Conservation (phyloP, 1,140 invertebrate species). For the Lasioglossum baleicum region DNA sequence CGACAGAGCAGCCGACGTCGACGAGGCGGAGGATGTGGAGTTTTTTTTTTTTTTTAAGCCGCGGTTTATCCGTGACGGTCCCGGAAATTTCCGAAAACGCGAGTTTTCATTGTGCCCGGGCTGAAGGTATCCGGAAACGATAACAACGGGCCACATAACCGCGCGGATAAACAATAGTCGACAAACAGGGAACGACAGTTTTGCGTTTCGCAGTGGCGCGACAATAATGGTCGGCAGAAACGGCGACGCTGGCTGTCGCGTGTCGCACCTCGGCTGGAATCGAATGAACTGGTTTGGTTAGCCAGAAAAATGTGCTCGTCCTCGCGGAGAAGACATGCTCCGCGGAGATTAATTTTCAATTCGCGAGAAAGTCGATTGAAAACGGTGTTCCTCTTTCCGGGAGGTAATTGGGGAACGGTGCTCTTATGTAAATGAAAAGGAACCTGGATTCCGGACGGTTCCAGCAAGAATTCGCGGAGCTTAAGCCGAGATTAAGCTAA, state of each 20-base stretch:
- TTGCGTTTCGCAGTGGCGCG: slow-evolving; percentile 14
- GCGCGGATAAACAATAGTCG: slow-evolving; percentile 46
- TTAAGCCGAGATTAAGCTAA: slow-evolving; percentile 15
- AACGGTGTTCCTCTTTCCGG: too few relatives aligned
- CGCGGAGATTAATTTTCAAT: too few relatives aligned
- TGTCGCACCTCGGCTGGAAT: too few relatives aligned
- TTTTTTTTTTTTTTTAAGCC: neutral
- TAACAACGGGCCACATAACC: slow-evolving; percentile 43
- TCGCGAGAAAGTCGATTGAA: too few relatives aligned
- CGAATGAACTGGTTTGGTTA: too few relatives aligned
- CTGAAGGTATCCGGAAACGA: slow-evolving; percentile 42
- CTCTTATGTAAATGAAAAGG: neutral
- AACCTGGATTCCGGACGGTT: neutral
- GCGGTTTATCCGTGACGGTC: slow-evolving; percentile 13
- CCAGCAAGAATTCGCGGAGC: slow-evolving; percentile 1
- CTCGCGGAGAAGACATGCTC: too few relatives aligned
- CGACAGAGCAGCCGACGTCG: slow-evolving; percentile 7
- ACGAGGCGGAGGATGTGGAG: neutral
- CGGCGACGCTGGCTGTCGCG: neutral
- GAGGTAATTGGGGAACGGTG: neutral
- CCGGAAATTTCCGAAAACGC: slow-evolving; percentile 42
- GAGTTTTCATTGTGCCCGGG: slow-evolving; percentile 41
- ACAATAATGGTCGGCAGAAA: slow-evolving; percentile 36
- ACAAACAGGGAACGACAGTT: slow-evolving; percentile 30
- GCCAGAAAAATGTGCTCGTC: neutral